Conservation (phyloP, 1,140 invertebrate genomes). For the Drosophila melanica region DNA sequence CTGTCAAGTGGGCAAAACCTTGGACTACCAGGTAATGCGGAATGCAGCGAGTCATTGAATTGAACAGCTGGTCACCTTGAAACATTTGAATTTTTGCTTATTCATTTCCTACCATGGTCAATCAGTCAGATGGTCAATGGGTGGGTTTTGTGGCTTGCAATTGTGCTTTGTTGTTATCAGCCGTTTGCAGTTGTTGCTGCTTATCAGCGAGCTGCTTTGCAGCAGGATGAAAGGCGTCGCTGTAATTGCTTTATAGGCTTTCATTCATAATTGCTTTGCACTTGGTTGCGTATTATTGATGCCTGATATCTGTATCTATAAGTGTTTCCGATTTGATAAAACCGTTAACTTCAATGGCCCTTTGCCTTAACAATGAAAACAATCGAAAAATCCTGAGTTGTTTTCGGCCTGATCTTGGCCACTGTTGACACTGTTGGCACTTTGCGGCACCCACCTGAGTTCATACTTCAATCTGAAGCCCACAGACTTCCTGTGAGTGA, state of each 20-base stretch:
- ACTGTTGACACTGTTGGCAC: conserved; percentile 21
- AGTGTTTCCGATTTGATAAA: conserved; percentile 65
- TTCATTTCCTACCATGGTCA: conserved; percentile 20
- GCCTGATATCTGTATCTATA: conserved; percentile 68
- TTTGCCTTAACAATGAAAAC: conserved; percentile 39
- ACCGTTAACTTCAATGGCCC: conserved; percentile 1
- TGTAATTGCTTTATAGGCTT: conserved; percentile 19
- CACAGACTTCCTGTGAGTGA: conserved; percentile 72
- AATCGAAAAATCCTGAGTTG: conserved; percentile 9
- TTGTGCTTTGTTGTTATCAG: conserved; percentile 21
- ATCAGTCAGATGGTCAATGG: conserved; percentile 21
- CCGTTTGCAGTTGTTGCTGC: conserved; percentile 19
- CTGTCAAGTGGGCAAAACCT: background rate
- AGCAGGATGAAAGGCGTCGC: conserved; percentile 5
- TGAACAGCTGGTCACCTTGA: conserved; percentile 28
- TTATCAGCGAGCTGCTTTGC: conserved; percentile 18
- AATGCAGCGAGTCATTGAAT: conserved; percentile 13
- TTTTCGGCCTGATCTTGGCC: conserved; percentile 19
- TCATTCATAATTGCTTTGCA: conserved; percentile 69
- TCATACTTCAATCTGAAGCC: conserved; percentile 55
- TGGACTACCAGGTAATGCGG: conserved; percentile 7
- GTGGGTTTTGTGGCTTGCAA: conserved; percentile 7
- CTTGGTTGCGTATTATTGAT: conserved; percentile 53
- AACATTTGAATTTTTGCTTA: conserved; percentile 23
- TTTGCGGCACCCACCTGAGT: conserved; percentile 64